Base-by-base conservation (phyloP, 2,888 invertebrate genomes). In the Galerucella pusilla region DNA sequence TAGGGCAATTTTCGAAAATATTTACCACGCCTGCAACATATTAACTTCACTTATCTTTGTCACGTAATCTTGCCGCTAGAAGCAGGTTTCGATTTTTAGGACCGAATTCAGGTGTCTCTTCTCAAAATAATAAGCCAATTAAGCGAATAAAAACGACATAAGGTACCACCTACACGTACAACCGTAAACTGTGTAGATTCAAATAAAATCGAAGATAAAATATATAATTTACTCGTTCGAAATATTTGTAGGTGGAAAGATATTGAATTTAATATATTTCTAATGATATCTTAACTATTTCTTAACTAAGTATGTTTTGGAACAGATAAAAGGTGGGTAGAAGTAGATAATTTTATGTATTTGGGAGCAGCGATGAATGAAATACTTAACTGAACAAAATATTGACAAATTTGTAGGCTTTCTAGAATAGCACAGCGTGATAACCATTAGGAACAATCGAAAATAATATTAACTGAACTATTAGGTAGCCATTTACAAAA, bases 61-160 rank as follows among this genome's bases (percentile, higher is more conserved):
- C 73, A 61, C 61, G 73, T 60, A 61, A 76, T 76, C 75, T 67
- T 54, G 49, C 63, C 67, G 73, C 68, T 76, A 63, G 52, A 73
- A 71, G 61, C 75, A 61, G 64, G 66, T 69, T 73, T 73, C 73
- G 75, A 67, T 73, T 76, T 76, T 71, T 73, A 46, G 66, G 35
- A 64, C 68, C 75, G 68, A 73, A 73, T 75, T 75, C 73, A 60
- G 72, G 59, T 73, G 75, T 70, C 75, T 54, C 42, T 71, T 75
- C n/a, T 59, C 12, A 68, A 76, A 74, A 75, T 73, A 75, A 77
- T 77, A 75, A 75, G 69, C 77, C 77, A 77, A 77, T 77, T 77
- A 77, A 69, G 46, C 66, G 72, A 65, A 64, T 45, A 69, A 73
- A 68, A 70, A 73, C 73, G 68, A 70, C 54, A 67, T 54, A 65